These are phyloP conservation scores for Monochamus saltuarius DNA, from an alignment of 1,140 invertebrate species.

Conservation along the genomic window DNA sequence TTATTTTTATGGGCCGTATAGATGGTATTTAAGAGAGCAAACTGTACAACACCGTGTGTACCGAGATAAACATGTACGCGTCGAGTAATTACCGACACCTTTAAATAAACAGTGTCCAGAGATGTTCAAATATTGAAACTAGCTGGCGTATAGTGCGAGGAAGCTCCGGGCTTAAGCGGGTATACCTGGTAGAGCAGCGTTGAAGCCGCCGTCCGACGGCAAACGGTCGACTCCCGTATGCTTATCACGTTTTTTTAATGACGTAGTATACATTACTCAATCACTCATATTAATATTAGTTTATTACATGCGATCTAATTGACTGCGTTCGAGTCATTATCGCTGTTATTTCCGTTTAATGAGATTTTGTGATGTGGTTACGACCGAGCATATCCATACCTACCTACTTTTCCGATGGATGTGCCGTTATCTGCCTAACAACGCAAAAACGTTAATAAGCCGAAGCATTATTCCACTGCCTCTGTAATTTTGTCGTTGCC, in stretches of 20 bases:
- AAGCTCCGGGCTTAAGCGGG: background rate
- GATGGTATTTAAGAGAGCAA: conserved; percentile 32
- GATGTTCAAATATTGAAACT: conserved; percentile 31
- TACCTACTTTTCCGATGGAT: no score
- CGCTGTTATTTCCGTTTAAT: background rate
- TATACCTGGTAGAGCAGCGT: background rate
- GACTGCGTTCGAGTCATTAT: background rate
- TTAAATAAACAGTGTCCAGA: conserved; percentile 37
- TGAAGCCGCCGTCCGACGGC: background rate
- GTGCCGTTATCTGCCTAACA: no score
- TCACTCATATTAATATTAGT: conserved; percentile 4
- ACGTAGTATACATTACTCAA: background rate
- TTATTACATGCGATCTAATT: conserved; percentile 5
- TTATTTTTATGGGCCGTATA: conserved; percentile 39
- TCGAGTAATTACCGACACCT: conserved; percentile 38
- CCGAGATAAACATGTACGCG: conserved; percentile 33
- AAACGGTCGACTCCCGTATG: background rate
- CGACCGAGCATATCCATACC: no score
- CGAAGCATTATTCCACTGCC: no score
- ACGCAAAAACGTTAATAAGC: no score
- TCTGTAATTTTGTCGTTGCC: no score
- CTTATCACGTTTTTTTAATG: conserved; percentile 2
- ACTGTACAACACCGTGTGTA: conserved; percentile 28
- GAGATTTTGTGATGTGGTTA: no score
- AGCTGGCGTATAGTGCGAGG: conserved; percentile 5